Conservation (phyloP, 2,888 invertebrate genomes). For the Cactoblastis cactorum region DNA sequence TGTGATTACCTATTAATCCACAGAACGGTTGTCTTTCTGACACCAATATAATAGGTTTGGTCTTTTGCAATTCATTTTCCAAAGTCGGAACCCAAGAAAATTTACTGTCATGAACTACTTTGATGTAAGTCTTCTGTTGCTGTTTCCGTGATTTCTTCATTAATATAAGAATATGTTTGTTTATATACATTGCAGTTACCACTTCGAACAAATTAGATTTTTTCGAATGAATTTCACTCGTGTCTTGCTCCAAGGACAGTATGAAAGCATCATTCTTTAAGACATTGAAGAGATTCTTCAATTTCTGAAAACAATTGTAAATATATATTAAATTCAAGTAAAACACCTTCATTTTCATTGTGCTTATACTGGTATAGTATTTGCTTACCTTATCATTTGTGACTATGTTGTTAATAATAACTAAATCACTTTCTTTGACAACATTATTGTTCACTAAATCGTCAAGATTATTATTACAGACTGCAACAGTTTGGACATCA, state of each 20-base stretch:
- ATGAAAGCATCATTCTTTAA: slow-evolving; percentile 37
- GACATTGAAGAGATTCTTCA: slow-evolving; percentile 28
- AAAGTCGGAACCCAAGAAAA: slow-evolving; percentile 44
- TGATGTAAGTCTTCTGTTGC: slow-evolving; percentile 24
- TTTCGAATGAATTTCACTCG: slow-evolving; percentile 27
- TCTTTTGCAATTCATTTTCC: slow-evolving; percentile 36
- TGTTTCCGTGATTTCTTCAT: slow-evolving; percentile 30
- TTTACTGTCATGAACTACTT: slow-evolving; percentile 36
- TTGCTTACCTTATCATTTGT: slow-evolving; percentile 36
- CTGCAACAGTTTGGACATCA: slow-evolving; percentile 12
- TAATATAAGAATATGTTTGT: slow-evolving; percentile 37
- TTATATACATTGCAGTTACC: slow-evolving; percentile 39
- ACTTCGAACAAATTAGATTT: slow-evolving; percentile 34
- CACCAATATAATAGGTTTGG: slow-evolving; percentile 39
- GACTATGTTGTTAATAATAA: slow-evolving; percentile 37
- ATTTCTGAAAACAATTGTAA: slow-evolving; percentile 40
- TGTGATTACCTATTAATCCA: slow-evolving; percentile 41
- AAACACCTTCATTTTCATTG: no score
- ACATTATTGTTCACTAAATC: slow-evolving; percentile 17
- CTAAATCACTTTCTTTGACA: slow-evolving; percentile 29
- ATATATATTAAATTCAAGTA: background rate
- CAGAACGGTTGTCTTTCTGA: slow-evolving; percentile 44
- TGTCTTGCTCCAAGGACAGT: slow-evolving; percentile 36
- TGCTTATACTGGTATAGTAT: background rate
- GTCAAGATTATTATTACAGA: slow-evolving; percentile 15